Evolutionary conservation across 2,797 vertebrate species (phyloP).

Genomic region (Coccyzus lansbergi): DNA sequence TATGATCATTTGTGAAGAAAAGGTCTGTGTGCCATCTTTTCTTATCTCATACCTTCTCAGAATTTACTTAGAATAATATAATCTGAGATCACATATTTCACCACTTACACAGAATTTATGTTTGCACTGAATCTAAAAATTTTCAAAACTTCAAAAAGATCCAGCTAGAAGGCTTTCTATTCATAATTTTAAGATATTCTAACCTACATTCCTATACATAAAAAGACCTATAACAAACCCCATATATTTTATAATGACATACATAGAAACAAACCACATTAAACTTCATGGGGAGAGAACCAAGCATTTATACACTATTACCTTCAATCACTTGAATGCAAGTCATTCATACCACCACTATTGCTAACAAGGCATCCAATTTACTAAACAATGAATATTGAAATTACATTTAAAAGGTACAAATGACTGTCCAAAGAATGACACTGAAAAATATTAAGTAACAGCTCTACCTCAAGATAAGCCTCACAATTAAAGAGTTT

Average conservation of each 20-base stretch:
- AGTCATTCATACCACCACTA: conserved; percentile 81
- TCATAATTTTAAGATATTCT: conserved; percentile 43
- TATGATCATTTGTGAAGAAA: not conserved
- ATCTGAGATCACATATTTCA: not conserved
- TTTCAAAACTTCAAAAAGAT: conserved; percentile 5
- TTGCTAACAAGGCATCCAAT: conserved; percentile 82
- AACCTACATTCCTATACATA: conserved; percentile 51
- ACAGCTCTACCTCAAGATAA: conserved; percentile 83
- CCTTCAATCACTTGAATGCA: conserved; percentile 80
- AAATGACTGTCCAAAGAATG: conserved; percentile 84
- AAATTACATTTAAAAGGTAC: conserved; percentile 84
- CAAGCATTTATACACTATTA: conserved; percentile 78
- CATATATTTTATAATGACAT: conserved; percentile 62
- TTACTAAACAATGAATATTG: conserved; percentile 83
- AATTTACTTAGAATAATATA: not conserved
- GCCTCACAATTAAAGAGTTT: conserved; percentile 83
- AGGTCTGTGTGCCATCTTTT: not conserved
- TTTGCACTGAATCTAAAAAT: conserved; percentile 3
- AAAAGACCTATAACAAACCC: conserved; percentile 46
- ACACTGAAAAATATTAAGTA: conserved; percentile 86
- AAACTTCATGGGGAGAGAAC: conserved; percentile 60
- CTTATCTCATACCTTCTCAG: not conserved
- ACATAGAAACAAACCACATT: conserved; percentile 68
- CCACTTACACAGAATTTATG: not conserved
- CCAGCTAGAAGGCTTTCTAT: not conserved